phyloP scores from a whole-genome alignment of 2,797 vertebrate genomes.

The Gymnoscopelus braueri region DNA sequence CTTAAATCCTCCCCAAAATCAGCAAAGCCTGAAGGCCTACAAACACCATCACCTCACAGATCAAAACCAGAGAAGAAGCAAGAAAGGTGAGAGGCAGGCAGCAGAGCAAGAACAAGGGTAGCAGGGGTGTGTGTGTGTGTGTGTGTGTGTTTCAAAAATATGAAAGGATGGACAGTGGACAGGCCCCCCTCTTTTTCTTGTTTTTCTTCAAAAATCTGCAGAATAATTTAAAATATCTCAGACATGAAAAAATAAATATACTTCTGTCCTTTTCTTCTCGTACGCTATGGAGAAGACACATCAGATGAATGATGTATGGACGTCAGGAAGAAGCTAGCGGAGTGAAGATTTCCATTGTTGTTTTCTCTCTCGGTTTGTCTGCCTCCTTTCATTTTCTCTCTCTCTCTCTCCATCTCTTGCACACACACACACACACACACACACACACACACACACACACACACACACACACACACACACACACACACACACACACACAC shows the following conservation, averaged over 20 bases:
- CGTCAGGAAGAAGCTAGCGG: too few species aligned
- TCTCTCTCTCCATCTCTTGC: too few species aligned
- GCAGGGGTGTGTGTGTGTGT: neutral
- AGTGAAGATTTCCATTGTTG: neutral
- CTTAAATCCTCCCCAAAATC: conserved; percentile 29
- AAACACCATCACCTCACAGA: conserved; percentile 9
- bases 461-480: conserved; percentile 32
- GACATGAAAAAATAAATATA: conserved; percentile 31
- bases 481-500: conserved; percentile 45
- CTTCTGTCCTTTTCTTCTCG: neutral
- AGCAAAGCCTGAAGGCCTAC: conserved; percentile 23
- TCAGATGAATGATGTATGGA: too few species aligned
- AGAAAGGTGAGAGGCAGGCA: neutral
- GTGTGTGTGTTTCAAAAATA: conserved; percentile 3
- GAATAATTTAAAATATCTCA: neutral
- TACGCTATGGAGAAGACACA: too few species aligned
- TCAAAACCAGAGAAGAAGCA: conserved; percentile 26
- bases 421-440: conserved; percentile 43
- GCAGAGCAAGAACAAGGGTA: neutral
- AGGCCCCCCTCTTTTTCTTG: conserved; percentile 16
- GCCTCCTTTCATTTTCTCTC: conserved; percentile 21
- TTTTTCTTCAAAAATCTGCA: conserved; percentile 11
- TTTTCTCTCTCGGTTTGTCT: neutral
- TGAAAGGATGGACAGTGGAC: neutral
- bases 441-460: conserved; percentile 43